Evolutionary conservation across 2,888 invertebrate species (phyloP).

Genomic region (Lasioglossum lativentre): DNA sequence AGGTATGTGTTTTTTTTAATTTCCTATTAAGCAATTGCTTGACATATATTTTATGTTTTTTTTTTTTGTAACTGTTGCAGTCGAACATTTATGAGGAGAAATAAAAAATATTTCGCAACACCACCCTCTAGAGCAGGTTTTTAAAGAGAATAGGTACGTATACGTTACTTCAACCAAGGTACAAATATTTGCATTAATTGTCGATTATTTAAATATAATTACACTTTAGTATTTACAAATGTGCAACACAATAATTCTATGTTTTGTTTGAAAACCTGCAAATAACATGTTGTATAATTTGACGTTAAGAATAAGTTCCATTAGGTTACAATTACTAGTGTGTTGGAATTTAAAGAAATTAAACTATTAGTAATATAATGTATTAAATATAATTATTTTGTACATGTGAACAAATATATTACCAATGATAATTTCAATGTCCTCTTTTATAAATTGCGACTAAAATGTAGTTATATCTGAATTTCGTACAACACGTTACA

Average conservation of each 20-base stretch:
- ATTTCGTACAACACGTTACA: slow-evolving; percentile 13
- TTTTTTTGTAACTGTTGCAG: slow-evolving; percentile 69
- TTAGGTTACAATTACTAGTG: slow-evolving; percentile 14
- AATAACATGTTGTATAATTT: slow-evolving; percentile 46
- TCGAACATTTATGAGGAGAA: slow-evolving; percentile 80
- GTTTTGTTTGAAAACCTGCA: slow-evolving; percentile 55
- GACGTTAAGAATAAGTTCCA: slow-evolving; percentile 6
- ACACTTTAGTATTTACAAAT: slow-evolving; percentile 29
- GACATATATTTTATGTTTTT: slow-evolving; percentile 9
- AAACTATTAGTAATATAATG: slow-evolving; percentile 36
- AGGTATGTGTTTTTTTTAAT: slow-evolving; percentile 71
- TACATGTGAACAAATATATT: slow-evolving; percentile 24
- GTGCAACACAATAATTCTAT: slow-evolving; percentile 33
- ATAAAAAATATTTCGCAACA: slow-evolving; percentile 83
- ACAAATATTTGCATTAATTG: slow-evolving; percentile 34
- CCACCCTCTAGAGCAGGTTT: slow-evolving; percentile 80
- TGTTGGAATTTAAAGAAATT: slow-evolving; percentile 17
- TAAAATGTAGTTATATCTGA: slow-evolving; percentile 27
- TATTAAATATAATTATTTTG: slow-evolving; percentile 23
- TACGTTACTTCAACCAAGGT: slow-evolving; percentile 29
- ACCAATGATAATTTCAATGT: slow-evolving; percentile 11
- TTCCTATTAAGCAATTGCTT: not conserved
- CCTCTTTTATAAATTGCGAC: slow-evolving; percentile 4
- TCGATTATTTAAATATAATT: slow-evolving; percentile 24
- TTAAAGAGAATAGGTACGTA: slow-evolving; percentile 61